Base-by-base conservation (phyloP, 2,888 invertebrate genomes). In the Myopa tessellatipennis region DNA sequence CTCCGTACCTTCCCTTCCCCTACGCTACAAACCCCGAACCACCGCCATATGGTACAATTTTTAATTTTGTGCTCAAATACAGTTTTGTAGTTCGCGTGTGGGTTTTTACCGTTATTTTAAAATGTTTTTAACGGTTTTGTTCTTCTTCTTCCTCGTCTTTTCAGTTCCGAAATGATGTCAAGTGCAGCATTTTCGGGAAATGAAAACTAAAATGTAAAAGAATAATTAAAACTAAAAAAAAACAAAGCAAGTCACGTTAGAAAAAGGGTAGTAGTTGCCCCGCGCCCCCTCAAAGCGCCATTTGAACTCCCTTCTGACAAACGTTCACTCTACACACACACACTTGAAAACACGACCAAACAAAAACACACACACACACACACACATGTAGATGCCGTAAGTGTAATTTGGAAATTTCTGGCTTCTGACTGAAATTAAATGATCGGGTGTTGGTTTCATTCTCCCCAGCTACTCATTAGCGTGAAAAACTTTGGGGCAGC, bases 391-490 rank as follows among this genome's bases (percentile, higher is more conserved):
- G 4, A 14, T 16, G 55, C 55, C 5, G 1, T 34, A 10, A 14
- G 34, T 14, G 61, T 63, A 63, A 63, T 63, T 67, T 26, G 40
- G 14, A 67, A 67, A 67, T 38, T 69, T 34, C 52, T 45, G 69
- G 50, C 52, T 52, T 69, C n/a, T 69, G 52, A 50, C 69, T 18
- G 52, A 69, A 38, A 52, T 50, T 10, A 52, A 50, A 16, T 60
- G 38, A 18, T 72, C 38, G 34, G 40, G 40, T 58, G 60, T n/a
- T 61, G 8, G 72, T 60, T 60, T 40, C 18, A 60, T 40, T 58
- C 55, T 72, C 61, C 52, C 40, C 72, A 18, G 61, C 72, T 40
- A 72, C 61, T 61, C 60, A 61, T 72, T 61, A 61, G 61, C 61
- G 72, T 38, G 60, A 18, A 60, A 61, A 72, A 45, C 72, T 40